Base-by-base conservation (phyloP, 2,113 vertebrate species). In the Anhinga anhinga region DNA sequence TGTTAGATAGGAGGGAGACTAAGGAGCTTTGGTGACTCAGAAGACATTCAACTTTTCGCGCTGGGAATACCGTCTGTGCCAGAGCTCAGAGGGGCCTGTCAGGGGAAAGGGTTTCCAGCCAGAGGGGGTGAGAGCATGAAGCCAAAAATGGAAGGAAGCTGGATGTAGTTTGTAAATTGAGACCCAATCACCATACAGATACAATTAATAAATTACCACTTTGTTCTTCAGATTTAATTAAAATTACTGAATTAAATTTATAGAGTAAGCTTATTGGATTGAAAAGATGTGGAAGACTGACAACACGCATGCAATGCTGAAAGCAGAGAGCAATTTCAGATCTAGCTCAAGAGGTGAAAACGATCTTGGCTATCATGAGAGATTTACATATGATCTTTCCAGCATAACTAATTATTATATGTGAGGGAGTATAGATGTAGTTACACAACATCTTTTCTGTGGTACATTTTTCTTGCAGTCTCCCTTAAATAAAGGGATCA, bases 201-300 rank as follows among this genome's bases (percentile, higher is more conserved):
- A 86, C 4, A 23, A 87, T 89, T 73, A 91, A 84, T 82, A 73
- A 90, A 69, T 86, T n/a, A 66, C 71, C 21, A 52, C 38, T 70
- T 82, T 55, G 62, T 86, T 83, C 53, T 86, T 95, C 87, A 82
- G 74, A 77, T 83, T 78, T 56, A 94, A 65, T 92, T 92, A 95
- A 95, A 95, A 92, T 66, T 38, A 72, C 23, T 26, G 8, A 55
- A 91, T 94, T 78, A 45, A 65, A 93, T 92, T 72, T 70, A 63
- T 59, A 78, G 21, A 70, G 63, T 29, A 67, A 95, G 13, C 5
- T 88, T 78, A 74, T 12, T 84, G 55, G 30, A 71, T 49, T 81
- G 47, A 47, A 77, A 89, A 83, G 77, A 67, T 72, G 52, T 12
- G 27, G 89, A 78, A 86, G 77, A 53, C 53, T 70, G 80, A 81